Base-by-base conservation (phyloP, 2,113 vertebrate genomes). In the Polypterus bichir region DNA sequence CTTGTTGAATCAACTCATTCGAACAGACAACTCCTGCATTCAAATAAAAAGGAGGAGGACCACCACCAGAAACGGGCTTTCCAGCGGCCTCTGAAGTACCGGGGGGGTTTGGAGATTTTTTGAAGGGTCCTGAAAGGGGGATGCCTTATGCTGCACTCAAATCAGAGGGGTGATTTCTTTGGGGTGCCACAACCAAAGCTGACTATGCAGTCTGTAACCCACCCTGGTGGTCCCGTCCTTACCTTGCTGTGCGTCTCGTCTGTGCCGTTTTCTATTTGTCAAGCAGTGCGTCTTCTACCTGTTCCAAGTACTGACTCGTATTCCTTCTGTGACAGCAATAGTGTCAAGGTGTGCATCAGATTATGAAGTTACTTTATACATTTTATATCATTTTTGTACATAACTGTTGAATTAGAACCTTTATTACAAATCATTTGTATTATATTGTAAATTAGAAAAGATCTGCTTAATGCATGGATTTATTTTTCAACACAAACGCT, bases 391-490 rank as follows among this genome's bases (percentile, higher is more conserved):
- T 82, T 77, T 76, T 70, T 76, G 70, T 85, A 76, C 53, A 64
- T 73, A 69, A 67, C 46, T 70, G 71, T 68, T 65, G 61, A 72
- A 3, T 57, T 63, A 64, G 47, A 51, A 45, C 10, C 46, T 55
- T 65, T 4, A 11, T 57, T 66, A 62, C 59, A 44, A 60, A 52
- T 67, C 54, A 49, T 59, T 62, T 85, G 79, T 87, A 80, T 68
- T 72, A 79, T 77, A 83, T 44, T 82, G 71, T 81, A 79, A 77
- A 85, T 81, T 74, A 66, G 77, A 72, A 76, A 66, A 80, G 60
- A 75, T 54, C 65, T 68, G 70, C 71, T n/a, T 73, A 74, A 73
- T 83, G 86, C 89, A 91, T 86, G 84, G 67, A 66, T 81, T 88
- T 86, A 79, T 87, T 89, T 86, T 89, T 84, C 62, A 77, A 49